A percentile compares a stretch with the other conserved stretches of the same genome.
Evolutionary conservation across 2,888 invertebrate genomes (phyloP).

Genomic region (Agriopis leucophaearia): DNA sequence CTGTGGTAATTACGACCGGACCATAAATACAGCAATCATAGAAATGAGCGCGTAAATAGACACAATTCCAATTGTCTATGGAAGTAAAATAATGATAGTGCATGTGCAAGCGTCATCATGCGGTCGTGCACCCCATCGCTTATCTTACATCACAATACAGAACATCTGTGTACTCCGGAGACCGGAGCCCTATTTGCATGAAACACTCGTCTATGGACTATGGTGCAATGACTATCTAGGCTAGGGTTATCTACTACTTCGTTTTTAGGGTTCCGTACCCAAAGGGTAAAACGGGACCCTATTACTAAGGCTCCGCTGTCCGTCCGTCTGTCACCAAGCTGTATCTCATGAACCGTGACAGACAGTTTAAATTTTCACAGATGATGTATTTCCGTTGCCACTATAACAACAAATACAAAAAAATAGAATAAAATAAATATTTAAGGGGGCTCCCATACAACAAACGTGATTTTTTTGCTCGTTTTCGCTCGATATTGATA

Average conservation of each 20-base stretch:
- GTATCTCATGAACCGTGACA: too few relatives aligned
- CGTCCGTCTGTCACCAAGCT: too few relatives aligned
- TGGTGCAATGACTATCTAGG: slow-evolving; percentile 5
- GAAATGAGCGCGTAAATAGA: slow-evolving; percentile 15
- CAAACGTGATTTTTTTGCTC: too few relatives aligned
- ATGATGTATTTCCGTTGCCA: too few relatives aligned
- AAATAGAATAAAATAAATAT: too few relatives aligned
- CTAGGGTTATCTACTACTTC: slow-evolving; percentile 13
- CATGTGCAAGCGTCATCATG: slow-evolving; percentile 39
- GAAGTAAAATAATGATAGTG: slow-evolving; percentile 35
- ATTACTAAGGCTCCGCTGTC: too few relatives aligned
- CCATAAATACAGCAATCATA: slow-evolving; percentile 15
- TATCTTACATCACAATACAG: slow-evolving; percentile 43
- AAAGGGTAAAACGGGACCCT: too few relatives aligned
- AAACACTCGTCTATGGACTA: slow-evolving; percentile 22
- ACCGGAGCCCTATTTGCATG: slow-evolving; percentile 33
- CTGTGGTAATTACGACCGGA: too few relatives aligned
- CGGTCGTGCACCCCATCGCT: slow-evolving; percentile 41
- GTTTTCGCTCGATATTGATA: too few relatives aligned
- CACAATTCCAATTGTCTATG: slow-evolving; percentile 32
- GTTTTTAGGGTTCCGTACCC: not conserved
- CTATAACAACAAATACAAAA: too few relatives aligned
- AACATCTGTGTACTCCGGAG: slow-evolving; percentile 38
- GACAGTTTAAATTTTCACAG: too few relatives aligned
- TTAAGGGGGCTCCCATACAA: too few relatives aligned